Base-by-base conservation (phyloP, 1,140 invertebrate genomes). In the Scaptomyza hsui region DNA sequence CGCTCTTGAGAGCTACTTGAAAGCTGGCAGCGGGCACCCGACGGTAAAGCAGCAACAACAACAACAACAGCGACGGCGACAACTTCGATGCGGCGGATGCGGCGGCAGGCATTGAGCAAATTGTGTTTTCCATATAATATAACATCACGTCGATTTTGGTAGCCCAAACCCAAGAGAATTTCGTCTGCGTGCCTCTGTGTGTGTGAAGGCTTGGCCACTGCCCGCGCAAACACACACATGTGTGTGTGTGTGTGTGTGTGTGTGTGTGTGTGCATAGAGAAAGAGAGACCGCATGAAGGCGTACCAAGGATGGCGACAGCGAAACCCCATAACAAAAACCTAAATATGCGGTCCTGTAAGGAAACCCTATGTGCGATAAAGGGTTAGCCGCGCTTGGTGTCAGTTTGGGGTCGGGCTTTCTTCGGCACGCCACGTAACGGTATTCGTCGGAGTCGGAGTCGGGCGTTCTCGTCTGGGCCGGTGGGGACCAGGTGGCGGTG, bases 271-370 rank as follows among this genome's bases (percentile, higher is more conserved):
- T 37, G 32, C 12, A 45, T 53, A 42, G 19, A 37, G 61, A n/a
- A 44, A 51, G 68, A 51, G 57, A 57, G 68, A 69, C 41, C 57
- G 37, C 51, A 61, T 37, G 18, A 52, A 53, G 48, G 51, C 62
- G 59, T 47, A 78, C 42, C 52, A 51, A 45, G 51, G 44, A 51
- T 70, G 73, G 74, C 70, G 39, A 74, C 37, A 74, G 67, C 42
- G 69, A 81, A 53, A 67, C 78, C 63, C 78, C 78, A 82, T 83
- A 83, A 82, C 78, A 78, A 90, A 89, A 91, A 91, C 90, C 90
- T 91, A 91, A 91, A 91, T 91, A 91, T 91, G 90, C 90, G 90
- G 90, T 91, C 89, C 90, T 91, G 90, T 91, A 91, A 91, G 90
- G 90, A 91, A 91, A 89, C 89, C 90, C 88, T 89, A 90, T 91